Conservation (phyloP, 2,113 vertebrate species). For the Engraulis encrasicolus region DNA sequence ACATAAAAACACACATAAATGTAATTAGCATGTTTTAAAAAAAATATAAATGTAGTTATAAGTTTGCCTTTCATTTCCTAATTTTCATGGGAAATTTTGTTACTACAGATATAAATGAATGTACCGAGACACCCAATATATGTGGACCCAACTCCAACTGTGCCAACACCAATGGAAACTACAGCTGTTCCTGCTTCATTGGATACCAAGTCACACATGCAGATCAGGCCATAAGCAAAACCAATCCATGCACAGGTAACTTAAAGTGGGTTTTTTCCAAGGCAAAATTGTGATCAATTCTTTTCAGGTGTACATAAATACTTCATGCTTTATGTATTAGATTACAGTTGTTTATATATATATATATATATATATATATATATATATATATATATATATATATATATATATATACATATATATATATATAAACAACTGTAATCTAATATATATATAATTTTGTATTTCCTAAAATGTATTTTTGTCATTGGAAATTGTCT, state of each 20-base stretch:
- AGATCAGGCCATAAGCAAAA: background rate
- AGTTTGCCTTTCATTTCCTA: background rate
- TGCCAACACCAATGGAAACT: background rate
- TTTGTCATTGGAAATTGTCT: background rate
- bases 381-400: no score
- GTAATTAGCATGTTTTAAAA: no score
- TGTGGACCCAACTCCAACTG: conserved; percentile 16
- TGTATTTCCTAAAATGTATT: background rate
- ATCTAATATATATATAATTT: background rate
- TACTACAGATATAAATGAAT: conserved; percentile 23
- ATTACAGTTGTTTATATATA: no score
- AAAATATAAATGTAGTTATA: no score
- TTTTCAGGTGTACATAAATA: no score
- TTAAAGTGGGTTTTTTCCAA: background rate
- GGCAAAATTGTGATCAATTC: no score
- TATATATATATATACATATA: no score
- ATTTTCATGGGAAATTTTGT: background rate
- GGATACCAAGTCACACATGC: background rate
- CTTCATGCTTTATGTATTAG: no score
- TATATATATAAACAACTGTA: no score
- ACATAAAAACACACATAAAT: background rate
- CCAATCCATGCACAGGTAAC: background rate
- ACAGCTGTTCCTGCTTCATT: background rate
- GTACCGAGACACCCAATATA: background rate
- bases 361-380: no score